phyloP scores from a whole-genome alignment of 1,140 invertebrate genomes.

The Heliconius hewitsoni region DNA sequence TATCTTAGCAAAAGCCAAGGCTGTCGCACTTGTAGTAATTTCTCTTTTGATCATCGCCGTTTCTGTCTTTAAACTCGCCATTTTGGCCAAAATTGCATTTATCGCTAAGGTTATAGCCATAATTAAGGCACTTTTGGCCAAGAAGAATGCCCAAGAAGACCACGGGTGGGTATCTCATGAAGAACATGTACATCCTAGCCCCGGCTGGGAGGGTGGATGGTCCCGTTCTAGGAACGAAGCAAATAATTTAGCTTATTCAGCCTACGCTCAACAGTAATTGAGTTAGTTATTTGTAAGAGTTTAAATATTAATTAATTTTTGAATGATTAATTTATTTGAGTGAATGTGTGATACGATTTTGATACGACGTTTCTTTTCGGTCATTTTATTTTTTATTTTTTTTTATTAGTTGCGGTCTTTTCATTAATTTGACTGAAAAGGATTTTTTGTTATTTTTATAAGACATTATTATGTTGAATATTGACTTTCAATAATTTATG shows the following conservation, averaged over 20 bases:
- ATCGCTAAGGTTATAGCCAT: slow-evolving; percentile 67
- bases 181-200: slow-evolving; percentile 72
- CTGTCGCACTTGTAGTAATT: slow-evolving; percentile 53
- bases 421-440: not conserved
- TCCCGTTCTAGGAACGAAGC: slow-evolving; percentile 81
- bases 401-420: slow-evolving; percentile 1
- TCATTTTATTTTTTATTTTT: slow-evolving; percentile 44
- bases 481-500: not conserved
- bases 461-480: not conserved
- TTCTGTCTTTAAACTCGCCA: slow-evolving; percentile 68
- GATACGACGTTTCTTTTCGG: slow-evolving; percentile 42
- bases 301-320: slow-evolving; percentile 36
- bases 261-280: slow-evolving; percentile 72
- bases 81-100: slow-evolving; percentile 72
- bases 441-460: not conserved
- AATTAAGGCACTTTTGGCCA: slow-evolving; percentile 82
- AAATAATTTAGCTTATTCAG: slow-evolving; percentile 84
- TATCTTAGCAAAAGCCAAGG: slow-evolving; percentile 66
- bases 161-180: slow-evolving; percentile 85
- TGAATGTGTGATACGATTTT: slow-evolving; percentile 39
- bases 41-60: slow-evolving; percentile 67
- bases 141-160: slow-evolving; percentile 84
- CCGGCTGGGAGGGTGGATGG: slow-evolving; percentile 82
- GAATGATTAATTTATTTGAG: slow-evolving; percentile 54
- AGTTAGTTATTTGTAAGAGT: not conserved